Percentiles rank a stretch among this genome's conserved stretches.
Conservation (phyloP, 1,140 invertebrate genomes). For the Bradysia coprophila region DNA sequence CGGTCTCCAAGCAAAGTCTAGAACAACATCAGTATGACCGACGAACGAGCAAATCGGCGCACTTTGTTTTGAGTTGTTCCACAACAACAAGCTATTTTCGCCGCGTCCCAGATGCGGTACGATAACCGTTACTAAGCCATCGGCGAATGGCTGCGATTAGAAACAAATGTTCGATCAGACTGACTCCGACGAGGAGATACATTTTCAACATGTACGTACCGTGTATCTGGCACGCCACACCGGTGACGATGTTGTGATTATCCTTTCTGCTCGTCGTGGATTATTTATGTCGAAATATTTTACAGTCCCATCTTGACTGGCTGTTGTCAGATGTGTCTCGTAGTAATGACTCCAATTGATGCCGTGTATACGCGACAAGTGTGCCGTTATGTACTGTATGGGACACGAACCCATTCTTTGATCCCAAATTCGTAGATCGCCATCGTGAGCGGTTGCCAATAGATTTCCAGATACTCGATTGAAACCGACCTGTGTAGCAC, state of each 20-base stretch:
- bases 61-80: constrained; percentile 52
- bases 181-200: background rate
- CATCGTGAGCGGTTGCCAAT: constrained; percentile 86
- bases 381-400: constrained; percentile 82
- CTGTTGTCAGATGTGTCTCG: constrained; percentile 76
- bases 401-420: constrained; percentile 71
- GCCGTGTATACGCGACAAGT: constrained; percentile 82
- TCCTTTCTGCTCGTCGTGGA: constrained; percentile 60
- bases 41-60: constrained; percentile 72
- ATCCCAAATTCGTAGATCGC: constrained; percentile 91
- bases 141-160: constrained; percentile 62
- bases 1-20: constrained; percentile 86
- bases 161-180: background rate
- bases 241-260: constrained; percentile 66
- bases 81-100: constrained; percentile 65
- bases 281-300: constrained; percentile 87
- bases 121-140: constrained; percentile 77
- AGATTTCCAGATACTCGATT: constrained; percentile 67
- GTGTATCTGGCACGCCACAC: constrained; percentile 88
- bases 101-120: constrained; percentile 59
- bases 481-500: constrained; percentile 87
- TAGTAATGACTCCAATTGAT: constrained; percentile 81
- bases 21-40: constrained; percentile 81
- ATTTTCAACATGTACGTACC: constrained; percentile 24
- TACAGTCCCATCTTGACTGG: constrained; percentile 85